Conservation (phyloP, 2,113 vertebrate species). For the Corynorhinus townsendii region DNA sequence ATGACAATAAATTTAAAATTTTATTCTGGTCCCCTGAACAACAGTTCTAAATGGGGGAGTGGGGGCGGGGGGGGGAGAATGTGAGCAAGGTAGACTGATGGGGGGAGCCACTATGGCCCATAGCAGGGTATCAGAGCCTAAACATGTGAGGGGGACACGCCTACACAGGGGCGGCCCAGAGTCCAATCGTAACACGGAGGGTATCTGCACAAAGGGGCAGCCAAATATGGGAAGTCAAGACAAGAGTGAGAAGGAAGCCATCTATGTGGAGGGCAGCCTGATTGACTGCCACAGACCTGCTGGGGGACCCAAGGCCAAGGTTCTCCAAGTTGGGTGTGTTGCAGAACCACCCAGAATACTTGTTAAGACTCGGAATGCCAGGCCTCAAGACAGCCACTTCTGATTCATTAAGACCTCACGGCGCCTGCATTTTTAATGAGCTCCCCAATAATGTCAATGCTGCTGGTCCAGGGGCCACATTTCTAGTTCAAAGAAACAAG, state of each 20-base stretch:
- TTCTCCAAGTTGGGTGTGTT: not conserved
- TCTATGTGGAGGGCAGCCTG: not conserved
- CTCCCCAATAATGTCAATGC: not conserved
- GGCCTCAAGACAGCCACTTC: not conserved
- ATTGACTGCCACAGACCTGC: too few species aligned
- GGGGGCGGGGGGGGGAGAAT: rapidly evolving
- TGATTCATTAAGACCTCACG: not conserved
- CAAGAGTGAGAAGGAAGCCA: not conserved
- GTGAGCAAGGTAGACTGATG: not conserved
- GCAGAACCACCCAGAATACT: not conserved
- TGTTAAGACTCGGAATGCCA: not conserved
- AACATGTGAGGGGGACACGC: not conserved
- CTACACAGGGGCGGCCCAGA: not conserved
- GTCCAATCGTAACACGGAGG: not conserved
- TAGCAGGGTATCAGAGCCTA: not conserved
- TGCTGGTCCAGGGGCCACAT: not conserved
- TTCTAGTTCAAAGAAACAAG: not conserved
- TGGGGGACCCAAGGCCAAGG: too few species aligned
- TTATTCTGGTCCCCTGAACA: not conserved
- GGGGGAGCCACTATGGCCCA: not conserved
- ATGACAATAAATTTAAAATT: not conserved
- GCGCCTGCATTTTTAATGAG: not conserved
- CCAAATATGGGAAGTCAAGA: not conserved
- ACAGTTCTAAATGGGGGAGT: not conserved
- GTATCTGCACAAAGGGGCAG: not conserved